phyloP scores from a whole-genome alignment of 2,797 vertebrate species.

The Pseudochirops corinnae region DNA sequence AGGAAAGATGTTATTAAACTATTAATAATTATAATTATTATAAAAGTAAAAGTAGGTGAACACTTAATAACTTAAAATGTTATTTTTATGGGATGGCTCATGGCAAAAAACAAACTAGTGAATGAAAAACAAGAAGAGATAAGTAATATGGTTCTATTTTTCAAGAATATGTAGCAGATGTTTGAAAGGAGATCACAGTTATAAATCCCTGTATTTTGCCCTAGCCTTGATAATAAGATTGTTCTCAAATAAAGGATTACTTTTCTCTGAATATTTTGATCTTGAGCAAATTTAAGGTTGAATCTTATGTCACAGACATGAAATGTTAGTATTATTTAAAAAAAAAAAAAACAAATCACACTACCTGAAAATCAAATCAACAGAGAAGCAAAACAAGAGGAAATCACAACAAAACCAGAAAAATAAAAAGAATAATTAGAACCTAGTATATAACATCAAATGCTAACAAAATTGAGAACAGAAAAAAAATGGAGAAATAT shows the following conservation, averaged over 20 bases:
- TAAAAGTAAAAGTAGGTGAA: conserved; percentile 3
- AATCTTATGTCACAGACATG: conserved; percentile 19
- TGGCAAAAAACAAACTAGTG: conserved; percentile 76
- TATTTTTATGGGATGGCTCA: conserved; percentile 71
- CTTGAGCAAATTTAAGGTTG: conserved; percentile 51
- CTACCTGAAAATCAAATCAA: neutral
- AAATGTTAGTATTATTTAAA: conserved; percentile 29
- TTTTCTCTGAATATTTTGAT: conserved; percentile 67
- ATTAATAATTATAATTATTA: conserved; percentile 18
- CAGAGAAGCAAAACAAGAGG: neutral
- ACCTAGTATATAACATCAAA: neutral
- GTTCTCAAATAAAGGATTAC: conserved; percentile 50
- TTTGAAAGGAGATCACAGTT: conserved; percentile 75
- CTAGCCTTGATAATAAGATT: conserved; percentile 65
- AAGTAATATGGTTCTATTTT: conserved; percentile 65
- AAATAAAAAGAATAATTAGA: neutral
- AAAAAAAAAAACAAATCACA: neutral
- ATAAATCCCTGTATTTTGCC: conserved; percentile 75
- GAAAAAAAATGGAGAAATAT: neutral
- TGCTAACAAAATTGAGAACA: neutral
- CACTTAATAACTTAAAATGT: conserved; percentile 64
- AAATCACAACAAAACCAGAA: neutral
- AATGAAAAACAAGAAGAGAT: conserved; percentile 75
- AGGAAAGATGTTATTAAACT: conserved; percentile 69
- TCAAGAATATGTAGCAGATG: conserved; percentile 71